A percentile compares a stretch with the other conserved stretches of the same genome.
Evolutionary conservation across 2,888 invertebrate genomes (phyloP).

Genomic region (Caenorhabditis afra): DNA sequence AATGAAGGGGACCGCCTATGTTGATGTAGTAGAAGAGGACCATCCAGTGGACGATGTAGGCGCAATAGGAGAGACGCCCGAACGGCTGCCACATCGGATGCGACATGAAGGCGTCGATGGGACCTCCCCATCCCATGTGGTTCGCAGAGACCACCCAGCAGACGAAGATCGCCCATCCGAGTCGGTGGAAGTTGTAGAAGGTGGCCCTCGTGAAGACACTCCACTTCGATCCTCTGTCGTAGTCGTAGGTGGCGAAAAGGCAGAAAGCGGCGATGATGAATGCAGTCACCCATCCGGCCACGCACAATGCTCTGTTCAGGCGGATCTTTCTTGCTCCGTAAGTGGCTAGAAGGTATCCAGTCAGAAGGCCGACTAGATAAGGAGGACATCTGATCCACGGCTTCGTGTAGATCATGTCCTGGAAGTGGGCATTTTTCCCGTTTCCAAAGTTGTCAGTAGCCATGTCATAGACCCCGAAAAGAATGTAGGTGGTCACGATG

Average conservation of each 20-base stretch:
- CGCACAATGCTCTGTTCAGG: constrained; percentile 11
- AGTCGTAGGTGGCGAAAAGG: constrained; percentile 41
- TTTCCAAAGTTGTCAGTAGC: constrained; percentile 33
- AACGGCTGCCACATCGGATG: constrained; percentile 90
- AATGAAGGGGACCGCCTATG: constrained; percentile 39
- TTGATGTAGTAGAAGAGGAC: constrained; percentile 49
- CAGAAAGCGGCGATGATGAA: constrained; percentile 34
- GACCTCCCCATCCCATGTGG: constrained; percentile 81
- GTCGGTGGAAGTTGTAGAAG: constrained; percentile 72
- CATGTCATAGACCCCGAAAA: constrained; percentile 24
- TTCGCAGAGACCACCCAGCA: constrained; percentile 82
- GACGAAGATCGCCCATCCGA: constrained; percentile 81
- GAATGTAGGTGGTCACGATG: constrained; percentile 29
- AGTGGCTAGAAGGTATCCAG: constrained; percentile 77
- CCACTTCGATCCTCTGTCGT: constrained; percentile 50
- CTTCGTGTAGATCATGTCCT: constrained; percentile 76
- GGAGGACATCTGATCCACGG: constrained; percentile 81
- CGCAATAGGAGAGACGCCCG: constrained; percentile 92
- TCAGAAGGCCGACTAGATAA: constrained; percentile 80
- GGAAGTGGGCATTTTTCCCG: constrained; percentile 3
- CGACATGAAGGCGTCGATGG: constrained; percentile 84
- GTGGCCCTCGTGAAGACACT: constrained; percentile 49
- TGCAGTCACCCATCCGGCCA: constrained; percentile 44
- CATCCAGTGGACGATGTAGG: constrained; percentile 85
- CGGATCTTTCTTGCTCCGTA: constrained; percentile 23